Conservation (phyloP, 2,888 invertebrate genomes). For the Bugulina stolonifera region DNA sequence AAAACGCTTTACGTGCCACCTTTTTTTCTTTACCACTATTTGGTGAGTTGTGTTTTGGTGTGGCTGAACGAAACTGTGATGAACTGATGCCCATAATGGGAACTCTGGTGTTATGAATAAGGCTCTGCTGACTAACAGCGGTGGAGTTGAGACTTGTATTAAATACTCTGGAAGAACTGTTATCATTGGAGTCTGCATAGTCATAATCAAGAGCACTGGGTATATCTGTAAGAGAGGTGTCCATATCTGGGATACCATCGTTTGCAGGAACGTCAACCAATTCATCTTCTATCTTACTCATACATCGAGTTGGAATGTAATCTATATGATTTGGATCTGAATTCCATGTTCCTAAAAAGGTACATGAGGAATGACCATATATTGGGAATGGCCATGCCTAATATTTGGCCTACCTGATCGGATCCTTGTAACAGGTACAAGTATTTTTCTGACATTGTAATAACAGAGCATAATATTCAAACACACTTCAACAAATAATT, state of each 20-base stretch:
- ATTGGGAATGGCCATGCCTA: background rate
- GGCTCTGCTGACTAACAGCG: too few relatives aligned
- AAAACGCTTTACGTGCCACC: background rate
- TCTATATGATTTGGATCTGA: slow-evolving; percentile 23
- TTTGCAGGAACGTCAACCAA: background rate
- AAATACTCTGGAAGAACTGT: too few relatives aligned
- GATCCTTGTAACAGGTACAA: too few relatives aligned
- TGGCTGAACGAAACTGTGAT: background rate
- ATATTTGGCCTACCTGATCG: too few relatives aligned
- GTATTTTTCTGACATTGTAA: too few relatives aligned
- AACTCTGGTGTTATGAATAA: background rate
- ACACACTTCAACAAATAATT: too few relatives aligned
- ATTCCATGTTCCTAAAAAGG: slow-evolving; percentile 10
- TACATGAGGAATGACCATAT: background rate
- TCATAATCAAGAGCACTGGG: background rate
- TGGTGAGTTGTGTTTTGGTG: background rate
- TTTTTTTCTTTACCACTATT: background rate
- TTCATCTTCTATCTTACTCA: background rate
- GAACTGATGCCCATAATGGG: slow-evolving; percentile 1
- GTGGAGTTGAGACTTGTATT: background rate
- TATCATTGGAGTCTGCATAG: background rate
- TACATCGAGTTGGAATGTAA: slow-evolving; percentile 18
- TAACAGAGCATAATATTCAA: too few relatives aligned
- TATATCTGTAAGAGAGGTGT: background rate
- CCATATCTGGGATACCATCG: background rate